phyloP scores from a whole-genome alignment of 2,113 vertebrate species.

The Maylandia zebra region DNA sequence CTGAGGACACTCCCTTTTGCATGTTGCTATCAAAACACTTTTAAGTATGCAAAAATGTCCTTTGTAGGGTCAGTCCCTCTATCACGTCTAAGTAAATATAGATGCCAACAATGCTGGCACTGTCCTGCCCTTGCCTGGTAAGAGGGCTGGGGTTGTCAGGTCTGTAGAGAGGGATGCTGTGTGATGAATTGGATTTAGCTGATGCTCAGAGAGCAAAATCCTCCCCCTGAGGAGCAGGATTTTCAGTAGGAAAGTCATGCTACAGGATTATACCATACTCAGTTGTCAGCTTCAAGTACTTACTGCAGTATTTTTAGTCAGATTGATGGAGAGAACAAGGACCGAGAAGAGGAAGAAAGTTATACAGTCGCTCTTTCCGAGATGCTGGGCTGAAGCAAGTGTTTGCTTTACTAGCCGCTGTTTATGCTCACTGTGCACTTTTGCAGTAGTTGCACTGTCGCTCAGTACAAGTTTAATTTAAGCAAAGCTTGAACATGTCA shows the following conservation, averaged over 20 bases:
- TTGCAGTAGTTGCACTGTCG: neutral
- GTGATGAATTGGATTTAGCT: constrained; percentile 61
- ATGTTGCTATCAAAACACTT: constrained; percentile 7
- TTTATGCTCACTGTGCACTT: constrained; percentile 44
- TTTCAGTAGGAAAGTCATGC: constrained; percentile 50
- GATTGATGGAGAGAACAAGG: constrained; percentile 40
- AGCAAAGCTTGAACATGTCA: neutral
- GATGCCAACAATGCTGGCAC: constrained; percentile 40
- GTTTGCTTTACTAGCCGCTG: neutral
- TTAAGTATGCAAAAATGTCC: constrained; percentile 27
- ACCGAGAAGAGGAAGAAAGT: constrained; percentile 1
- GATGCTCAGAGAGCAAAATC: constrained; percentile 28
- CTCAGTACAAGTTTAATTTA: constrained; percentile 19
- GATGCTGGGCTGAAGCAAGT: constrained; percentile 3
- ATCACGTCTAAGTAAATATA: constrained; percentile 51
- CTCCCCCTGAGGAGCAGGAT: constrained; percentile 38
- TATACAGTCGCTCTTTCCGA: constrained; percentile 1
- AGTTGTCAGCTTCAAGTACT: constrained; percentile 49
- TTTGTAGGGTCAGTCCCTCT: constrained; percentile 14
- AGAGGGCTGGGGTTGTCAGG: constrained; percentile 42
- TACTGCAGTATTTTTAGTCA: constrained; percentile 51
- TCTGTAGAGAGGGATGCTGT: constrained; percentile 52
- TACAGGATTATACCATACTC: constrained; percentile 53
- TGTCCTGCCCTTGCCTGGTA: constrained; percentile 33
- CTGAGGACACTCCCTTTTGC: neutral